These are phyloP conservation scores for Dryococelus australis DNA, from an alignment of 2,888 invertebrate genomes.

Conservation along the genomic window DNA sequence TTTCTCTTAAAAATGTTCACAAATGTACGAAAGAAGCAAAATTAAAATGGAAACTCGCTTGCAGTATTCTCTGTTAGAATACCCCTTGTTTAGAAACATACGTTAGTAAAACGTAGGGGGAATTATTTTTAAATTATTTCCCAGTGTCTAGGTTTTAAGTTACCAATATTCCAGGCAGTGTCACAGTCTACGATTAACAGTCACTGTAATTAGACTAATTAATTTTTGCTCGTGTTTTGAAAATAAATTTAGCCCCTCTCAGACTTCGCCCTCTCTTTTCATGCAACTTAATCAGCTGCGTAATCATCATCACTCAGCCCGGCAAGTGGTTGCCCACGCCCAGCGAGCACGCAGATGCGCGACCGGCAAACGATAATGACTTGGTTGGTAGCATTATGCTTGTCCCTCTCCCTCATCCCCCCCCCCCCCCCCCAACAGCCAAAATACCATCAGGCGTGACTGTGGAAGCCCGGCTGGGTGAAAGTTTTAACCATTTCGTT, in stretches of 20 bases:
- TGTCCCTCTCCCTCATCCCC: neutral
- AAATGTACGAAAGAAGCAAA: too few relatives aligned
- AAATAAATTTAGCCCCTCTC: too few relatives aligned
- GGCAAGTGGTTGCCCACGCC: neutral
- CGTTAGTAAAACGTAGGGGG: too few relatives aligned
- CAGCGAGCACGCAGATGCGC: neutral
- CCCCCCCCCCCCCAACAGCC: neutral
- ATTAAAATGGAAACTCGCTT: too few relatives aligned
- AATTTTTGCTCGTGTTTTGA: neutral
- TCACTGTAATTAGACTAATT: neutral
- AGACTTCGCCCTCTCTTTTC: neutral
- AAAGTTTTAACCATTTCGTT: too few relatives aligned
- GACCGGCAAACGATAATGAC: neutral
- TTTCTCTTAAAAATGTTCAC: too few relatives aligned
- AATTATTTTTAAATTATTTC: too few relatives aligned
- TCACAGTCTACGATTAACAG: neutral
- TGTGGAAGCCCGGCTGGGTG: too few relatives aligned
- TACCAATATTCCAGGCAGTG: too few relatives aligned
- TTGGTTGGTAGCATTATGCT: neutral
- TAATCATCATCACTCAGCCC: neutral
- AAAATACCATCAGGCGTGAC: neutral
- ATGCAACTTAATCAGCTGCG: neutral
- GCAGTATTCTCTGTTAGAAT: too few relatives aligned
- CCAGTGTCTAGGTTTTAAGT: too few relatives aligned
- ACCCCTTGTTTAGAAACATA: too few relatives aligned